Percentiles rank a stretch among this genome's conserved stretches.
Evolutionary conservation across 2,797 vertebrate species (phyloP).

Genomic region (Propithecus deckenii): DNA sequence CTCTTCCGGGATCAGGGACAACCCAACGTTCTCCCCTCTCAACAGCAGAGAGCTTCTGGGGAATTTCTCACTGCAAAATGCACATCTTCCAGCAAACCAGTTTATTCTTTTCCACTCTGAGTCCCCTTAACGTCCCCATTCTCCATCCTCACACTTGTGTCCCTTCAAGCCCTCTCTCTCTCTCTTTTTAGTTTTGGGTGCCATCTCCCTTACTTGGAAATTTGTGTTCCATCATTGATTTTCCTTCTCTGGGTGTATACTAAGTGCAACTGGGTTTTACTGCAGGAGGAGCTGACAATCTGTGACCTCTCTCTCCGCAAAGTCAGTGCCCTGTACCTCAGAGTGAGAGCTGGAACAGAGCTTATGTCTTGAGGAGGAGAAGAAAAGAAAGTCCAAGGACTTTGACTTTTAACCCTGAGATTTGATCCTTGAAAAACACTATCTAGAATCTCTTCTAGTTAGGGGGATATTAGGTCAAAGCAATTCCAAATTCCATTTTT

Average conservation of each 20-base stretch:
- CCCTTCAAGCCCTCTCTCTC: background rate
- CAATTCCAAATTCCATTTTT: background rate
- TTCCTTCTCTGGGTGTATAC: background rate
- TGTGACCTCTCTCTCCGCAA: background rate
- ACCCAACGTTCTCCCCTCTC: background rate
- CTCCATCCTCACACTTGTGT: background rate
- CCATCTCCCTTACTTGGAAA: background rate
- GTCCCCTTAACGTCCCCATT: background rate
- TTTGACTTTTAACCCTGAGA: background rate
- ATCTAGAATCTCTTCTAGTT: background rate
- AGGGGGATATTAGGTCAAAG: background rate
- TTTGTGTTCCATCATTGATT: background rate
- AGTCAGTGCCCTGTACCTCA: background rate
- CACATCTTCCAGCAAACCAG: background rate
- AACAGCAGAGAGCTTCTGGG: background rate
- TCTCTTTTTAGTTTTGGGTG: background rate
- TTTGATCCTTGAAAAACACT: background rate
- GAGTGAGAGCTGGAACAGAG: background rate
- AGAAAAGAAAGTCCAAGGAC: background rate
- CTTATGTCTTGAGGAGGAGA: background rate
- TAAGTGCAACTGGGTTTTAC: background rate
- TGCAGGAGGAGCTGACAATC: background rate
- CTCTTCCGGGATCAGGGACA: background rate
- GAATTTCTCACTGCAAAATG: fast-evolving
- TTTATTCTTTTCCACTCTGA: background rate